phyloP scores from a whole-genome alignment of 2,888 invertebrate genomes.

The Parapristionchus giblindavisi region DNA sequence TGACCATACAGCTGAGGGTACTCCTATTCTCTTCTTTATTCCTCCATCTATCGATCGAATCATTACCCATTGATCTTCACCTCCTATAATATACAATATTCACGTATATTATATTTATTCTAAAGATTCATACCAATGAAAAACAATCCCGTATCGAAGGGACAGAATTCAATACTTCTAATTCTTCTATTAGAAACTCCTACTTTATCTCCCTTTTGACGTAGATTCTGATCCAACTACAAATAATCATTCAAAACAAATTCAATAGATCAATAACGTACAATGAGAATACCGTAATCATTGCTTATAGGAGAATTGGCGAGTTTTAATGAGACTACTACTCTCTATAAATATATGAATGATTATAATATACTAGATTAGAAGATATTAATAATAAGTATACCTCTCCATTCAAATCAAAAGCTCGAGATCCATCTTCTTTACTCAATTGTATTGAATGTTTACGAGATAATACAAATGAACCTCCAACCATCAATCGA shows the following conservation, averaged over 20 bases:
- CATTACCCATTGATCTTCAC: conserved; percentile 19
- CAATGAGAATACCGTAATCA: conserved; percentile 15
- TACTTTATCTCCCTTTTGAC: conserved; percentile 12
- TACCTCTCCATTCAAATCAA: conserved; percentile 31
- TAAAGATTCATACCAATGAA: conserved; percentile 42
- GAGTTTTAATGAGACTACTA: conserved; percentile 8
- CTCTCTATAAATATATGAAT: conserved; percentile 7
- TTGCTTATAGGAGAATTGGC: conserved; percentile 13
- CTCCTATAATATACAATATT: background rate
- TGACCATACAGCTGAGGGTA: conserved; percentile 5
- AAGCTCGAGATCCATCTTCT: conserved; percentile 26
- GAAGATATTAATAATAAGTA: background rate
- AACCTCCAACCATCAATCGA: background rate
- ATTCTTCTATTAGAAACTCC: conserved; percentile 1
- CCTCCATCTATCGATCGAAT: conserved; percentile 25
- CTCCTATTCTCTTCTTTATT: background rate
- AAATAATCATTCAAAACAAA: background rate
- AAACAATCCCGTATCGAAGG: conserved; percentile 36
- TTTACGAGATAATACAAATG: background rate
- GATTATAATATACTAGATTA: background rate
- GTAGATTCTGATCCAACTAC: conserved; percentile 22
- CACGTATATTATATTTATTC: too few relatives aligned
- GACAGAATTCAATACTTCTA: conserved; percentile 37
- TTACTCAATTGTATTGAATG: conserved; percentile 1
- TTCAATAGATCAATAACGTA: background rate